These are phyloP conservation scores for Encarsia formosa DNA, from an alignment of 2,888 invertebrate species.

Conservation along the genomic window DNA sequence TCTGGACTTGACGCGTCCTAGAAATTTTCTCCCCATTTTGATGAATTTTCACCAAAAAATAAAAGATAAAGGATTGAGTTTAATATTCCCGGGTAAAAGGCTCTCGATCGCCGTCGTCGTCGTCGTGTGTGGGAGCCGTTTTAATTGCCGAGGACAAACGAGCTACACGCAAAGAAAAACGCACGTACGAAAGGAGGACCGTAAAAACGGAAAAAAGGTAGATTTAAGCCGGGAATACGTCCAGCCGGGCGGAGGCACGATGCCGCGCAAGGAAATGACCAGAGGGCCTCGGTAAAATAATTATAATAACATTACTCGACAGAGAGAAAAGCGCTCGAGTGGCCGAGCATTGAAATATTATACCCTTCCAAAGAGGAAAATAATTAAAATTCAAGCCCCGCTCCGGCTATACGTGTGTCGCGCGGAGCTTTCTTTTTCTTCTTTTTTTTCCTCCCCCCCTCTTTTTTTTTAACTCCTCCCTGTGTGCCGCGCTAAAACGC, in stretches of 20 bases:
- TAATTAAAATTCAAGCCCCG: constrained; percentile 53
- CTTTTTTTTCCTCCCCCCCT: background rate
- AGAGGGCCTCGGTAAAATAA: constrained; percentile 39
- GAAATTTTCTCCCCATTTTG: too few species aligned
- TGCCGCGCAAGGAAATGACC: constrained; percentile 46
- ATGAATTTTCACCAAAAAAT: too few species aligned
- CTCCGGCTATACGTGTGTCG: constrained; percentile 33
- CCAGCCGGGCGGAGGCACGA: too few species aligned
- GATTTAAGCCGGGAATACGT: too few species aligned
- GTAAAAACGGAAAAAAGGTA: too few species aligned
- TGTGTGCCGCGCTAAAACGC: background rate
- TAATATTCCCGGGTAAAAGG: too few species aligned
- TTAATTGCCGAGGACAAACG: too few species aligned
- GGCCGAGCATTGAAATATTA: constrained; percentile 51
- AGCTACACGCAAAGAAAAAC: too few species aligned
- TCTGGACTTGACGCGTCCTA: constrained; percentile 52
- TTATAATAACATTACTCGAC: constrained; percentile 52
- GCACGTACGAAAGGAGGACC: too few species aligned
- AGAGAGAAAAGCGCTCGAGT: constrained; percentile 22
- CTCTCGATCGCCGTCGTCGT: too few species aligned
- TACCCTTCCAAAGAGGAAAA: constrained; percentile 51
- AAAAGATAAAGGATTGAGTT: too few species aligned
- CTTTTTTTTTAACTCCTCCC: background rate
- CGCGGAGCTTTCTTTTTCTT: background rate
- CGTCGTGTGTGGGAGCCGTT: too few species aligned